These are phyloP conservation scores for Notamacropus eugenii DNA, from an alignment of 2,797 vertebrate species.

Conservation along the genomic window DNA sequence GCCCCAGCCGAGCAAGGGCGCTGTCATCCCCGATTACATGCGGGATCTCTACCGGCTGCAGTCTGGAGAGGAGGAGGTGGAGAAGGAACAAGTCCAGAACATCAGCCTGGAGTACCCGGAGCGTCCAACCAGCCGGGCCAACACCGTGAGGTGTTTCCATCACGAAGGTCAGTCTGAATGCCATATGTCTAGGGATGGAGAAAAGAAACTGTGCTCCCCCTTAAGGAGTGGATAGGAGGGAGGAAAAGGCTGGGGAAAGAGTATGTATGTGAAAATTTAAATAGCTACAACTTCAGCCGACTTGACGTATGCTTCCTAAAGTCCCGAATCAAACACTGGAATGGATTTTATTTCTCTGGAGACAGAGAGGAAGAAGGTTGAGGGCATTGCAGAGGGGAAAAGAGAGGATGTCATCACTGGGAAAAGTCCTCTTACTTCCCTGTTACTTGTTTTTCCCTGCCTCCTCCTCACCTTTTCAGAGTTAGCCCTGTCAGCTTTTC, in stretches of 20 bases:
- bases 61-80: constrained; percentile 95
- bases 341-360: constrained; percentile 65
- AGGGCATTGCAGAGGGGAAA: not conserved
- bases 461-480: constrained; percentile 79
- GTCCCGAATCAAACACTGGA: not conserved
- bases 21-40: constrained; percentile 95
- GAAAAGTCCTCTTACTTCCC: not conserved
- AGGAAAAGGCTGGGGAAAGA: constrained; percentile 28
- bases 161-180: constrained; percentile 93
- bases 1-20: constrained; percentile 93
- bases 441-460: not conserved
- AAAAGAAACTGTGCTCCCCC: not conserved
- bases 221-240: not conserved
- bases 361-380: constrained; percentile 27
- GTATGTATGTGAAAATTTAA: constrained; percentile 60
- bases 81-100: constrained; percentile 82
- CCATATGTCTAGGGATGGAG: not conserved
- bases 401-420: constrained; percentile 49
- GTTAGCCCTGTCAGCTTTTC: constrained; percentile 78
- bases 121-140: constrained; percentile 95
- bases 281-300: constrained; percentile 43
- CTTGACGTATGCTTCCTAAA: not conserved
- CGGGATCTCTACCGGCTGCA: constrained; percentile 97
- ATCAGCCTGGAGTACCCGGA: constrained; percentile 94
- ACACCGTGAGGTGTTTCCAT: constrained; percentile 99